Conservation (phyloP, 2,888 invertebrate genomes). For the Macrosiphum euphorbiae region DNA sequence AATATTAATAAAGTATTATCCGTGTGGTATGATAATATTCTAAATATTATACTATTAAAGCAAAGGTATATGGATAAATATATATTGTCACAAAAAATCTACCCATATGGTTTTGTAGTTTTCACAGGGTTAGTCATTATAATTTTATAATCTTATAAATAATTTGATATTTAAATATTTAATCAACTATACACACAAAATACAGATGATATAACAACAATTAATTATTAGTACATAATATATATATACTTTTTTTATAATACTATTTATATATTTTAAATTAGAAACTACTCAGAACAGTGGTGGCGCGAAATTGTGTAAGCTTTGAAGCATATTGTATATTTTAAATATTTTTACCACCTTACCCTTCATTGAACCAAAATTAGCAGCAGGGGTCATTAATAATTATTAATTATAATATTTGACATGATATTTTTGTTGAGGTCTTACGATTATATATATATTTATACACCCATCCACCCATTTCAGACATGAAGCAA, state of each 20-base stretch:
- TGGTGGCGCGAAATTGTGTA: too few species aligned
- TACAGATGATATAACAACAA: neutral
- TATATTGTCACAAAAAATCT: neutral
- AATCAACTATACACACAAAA: neutral
- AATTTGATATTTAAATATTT: neutral
- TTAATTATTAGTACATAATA: neutral
- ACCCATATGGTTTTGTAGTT: neutral
- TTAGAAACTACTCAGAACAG: neutral
- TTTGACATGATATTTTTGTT: too few species aligned
- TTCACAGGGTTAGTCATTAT: neutral
- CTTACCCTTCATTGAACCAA: too few species aligned
- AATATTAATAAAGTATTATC: neutral
- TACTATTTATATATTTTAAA: neutral
- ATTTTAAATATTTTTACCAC: too few species aligned
- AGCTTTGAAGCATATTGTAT: too few species aligned
- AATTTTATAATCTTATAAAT: neutral
- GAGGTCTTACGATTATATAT: too few species aligned
- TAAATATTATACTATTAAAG: neutral
- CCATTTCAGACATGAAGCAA: too few species aligned
- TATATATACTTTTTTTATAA: neutral
- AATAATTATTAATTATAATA: too few species aligned
- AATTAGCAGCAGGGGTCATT: too few species aligned
- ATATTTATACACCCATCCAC: too few species aligned
- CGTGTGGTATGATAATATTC: neutral
- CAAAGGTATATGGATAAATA: neutral